These are phyloP conservation scores for Lacerta viridis DNA, from an alignment of 2,797 vertebrate species.

Conservation along the genomic window DNA sequence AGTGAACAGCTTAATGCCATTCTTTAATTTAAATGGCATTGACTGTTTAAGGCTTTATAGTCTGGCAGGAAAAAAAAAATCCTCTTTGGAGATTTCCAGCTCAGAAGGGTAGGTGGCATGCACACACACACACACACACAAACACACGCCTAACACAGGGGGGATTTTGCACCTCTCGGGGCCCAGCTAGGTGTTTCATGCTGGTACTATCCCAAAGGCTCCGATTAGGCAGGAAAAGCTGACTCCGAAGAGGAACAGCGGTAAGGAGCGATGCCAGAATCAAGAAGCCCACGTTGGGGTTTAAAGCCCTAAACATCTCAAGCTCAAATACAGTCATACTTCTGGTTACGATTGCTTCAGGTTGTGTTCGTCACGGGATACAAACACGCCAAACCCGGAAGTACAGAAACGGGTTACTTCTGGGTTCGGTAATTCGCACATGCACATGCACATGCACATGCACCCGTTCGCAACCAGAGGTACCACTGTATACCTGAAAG, in stretches of 20 bases:
- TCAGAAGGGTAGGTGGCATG: not conserved
- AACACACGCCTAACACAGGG: accelerated
- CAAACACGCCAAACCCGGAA: no score
- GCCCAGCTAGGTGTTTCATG: not conserved
- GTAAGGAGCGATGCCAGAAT: not conserved
- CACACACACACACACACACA: not conserved
- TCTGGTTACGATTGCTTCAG: no score
- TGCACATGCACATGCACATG: no score
- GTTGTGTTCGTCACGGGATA: no score
- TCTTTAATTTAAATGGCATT: conserved; percentile 56
- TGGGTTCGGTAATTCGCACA: no score
- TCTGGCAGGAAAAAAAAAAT: not conserved
- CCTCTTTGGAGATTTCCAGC: conserved; percentile 34
- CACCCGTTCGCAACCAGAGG: no score
- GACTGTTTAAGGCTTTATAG: conserved; percentile 38
- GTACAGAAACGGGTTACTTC: no score
- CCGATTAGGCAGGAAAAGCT: not conserved
- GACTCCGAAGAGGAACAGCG: not conserved
- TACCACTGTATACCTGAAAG: no score
- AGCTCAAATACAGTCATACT: no score
- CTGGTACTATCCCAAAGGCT: not conserved
- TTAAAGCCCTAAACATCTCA: no score
- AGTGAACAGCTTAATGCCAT: conserved; percentile 45
- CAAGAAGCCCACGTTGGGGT: no score
- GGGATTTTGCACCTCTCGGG: not conserved